Percentiles rank a stretch among this genome's conserved stretches.
Evolutionary conservation across 1,140 invertebrate species (phyloP).

Genomic region (silkworm (Bombyx mori)): ASM3026992v2 NC_085118.1:11608001-11608500

Average conservation of each 20-base stretch:
- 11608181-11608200: too few species aligned
- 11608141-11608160: conserved; percentile 67
- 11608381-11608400: conserved; percentile 87
- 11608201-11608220: too few species aligned
- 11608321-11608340: conserved; percentile 93
- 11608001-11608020: too few species aligned
- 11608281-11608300: conserved; percentile 84
- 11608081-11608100: conserved; percentile 86
- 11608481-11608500: too few species aligned
- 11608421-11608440: conserved; percentile 93
- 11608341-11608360: conserved; percentile 98
- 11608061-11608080: conserved; percentile 80
- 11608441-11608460: conserved; percentile 42
- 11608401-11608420: conserved; percentile 88
- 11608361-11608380: conserved; percentile 94
- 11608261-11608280: too few species aligned
- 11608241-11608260: too few species aligned
- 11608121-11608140: conserved; percentile 84
- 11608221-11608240: too few species aligned
- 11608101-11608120: conserved; percentile 92
- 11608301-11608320: conserved; percentile 89
- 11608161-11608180: too few species aligned
- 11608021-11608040: not conserved
- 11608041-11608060: conserved; percentile 73
- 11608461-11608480: too few species aligned